A percentile compares a stretch with the other conserved stretches of the same genome.
Conservation (phyloP, 2,113 vertebrate genomes). For the Lepidiolamprologus cunningtoni region DNA sequence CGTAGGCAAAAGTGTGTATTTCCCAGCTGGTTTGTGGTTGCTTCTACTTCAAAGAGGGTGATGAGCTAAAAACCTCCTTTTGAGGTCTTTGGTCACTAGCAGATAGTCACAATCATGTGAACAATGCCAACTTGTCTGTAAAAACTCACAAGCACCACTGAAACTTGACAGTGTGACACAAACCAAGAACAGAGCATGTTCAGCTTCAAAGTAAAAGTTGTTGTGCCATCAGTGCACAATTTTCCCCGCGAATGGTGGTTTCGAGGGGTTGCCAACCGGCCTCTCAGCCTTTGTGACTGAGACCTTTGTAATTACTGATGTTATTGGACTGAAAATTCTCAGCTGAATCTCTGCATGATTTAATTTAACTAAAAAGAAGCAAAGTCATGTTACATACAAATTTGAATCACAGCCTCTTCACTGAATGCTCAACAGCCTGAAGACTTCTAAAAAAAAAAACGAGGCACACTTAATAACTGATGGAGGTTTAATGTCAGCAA, state of each 20-base stretch:
- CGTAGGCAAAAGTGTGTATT: background rate
- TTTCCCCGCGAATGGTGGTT: background rate
- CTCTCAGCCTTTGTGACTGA: background rate
- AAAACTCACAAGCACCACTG: background rate
- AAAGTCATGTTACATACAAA: background rate
- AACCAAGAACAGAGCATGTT: background rate
- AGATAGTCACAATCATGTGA: background rate
- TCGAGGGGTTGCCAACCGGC: background rate
- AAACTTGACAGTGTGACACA: background rate
- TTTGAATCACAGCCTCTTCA: background rate
- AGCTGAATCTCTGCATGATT: background rate
- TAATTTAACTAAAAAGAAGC: background rate
- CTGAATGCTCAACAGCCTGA: background rate
- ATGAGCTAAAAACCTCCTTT: background rate
- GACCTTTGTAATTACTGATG: background rate
- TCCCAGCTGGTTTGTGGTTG: background rate
- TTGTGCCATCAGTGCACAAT: background rate
- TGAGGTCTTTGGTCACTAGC: background rate
- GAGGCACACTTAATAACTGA: background rate
- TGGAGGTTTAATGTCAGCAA: background rate
- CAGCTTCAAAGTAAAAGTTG: background rate
- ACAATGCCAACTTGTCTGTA: background rate
- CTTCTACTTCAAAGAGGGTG: background rate
- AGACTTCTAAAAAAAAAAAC: background rate
- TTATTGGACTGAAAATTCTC: background rate